Evolutionary conservation across 2,797 vertebrate species (phyloP).

Genomic region (Apogon hyalosoma): DNA sequence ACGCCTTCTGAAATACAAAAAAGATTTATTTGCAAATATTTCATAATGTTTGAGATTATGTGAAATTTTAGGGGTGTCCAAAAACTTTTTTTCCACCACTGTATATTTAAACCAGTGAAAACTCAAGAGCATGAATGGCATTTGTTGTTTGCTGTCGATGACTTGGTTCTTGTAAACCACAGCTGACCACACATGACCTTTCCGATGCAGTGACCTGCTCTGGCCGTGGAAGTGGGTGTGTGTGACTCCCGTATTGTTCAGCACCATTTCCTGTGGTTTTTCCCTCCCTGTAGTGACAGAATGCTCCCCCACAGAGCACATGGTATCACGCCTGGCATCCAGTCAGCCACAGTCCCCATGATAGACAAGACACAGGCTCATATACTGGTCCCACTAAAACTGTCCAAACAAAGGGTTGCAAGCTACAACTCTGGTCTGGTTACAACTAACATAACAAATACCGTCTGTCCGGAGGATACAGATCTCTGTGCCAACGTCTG

Average conservation of each 20-base stretch:
- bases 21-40: too few species aligned
- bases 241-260: conserved; percentile 49
- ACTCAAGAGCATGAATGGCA: background rate
- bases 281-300: conserved; percentile 29
- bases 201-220: conserved; percentile 14
- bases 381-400: conserved; percentile 11
- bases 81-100: too few species aligned
- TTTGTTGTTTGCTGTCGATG: conserved; percentile 1
- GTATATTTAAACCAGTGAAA: background rate
- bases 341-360: conserved; percentile 27
- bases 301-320: conserved; percentile 43
- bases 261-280: conserved; percentile 49
- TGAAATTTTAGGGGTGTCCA: too few species aligned
- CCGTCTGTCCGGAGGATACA: background rate
- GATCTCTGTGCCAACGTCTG: background rate
- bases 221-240: too few species aligned
- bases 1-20: too few species aligned
- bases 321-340: conserved; percentile 36
- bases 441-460: conserved; percentile 12
- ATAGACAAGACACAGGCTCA: conserved; percentile 31
- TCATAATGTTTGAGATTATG: too few species aligned
- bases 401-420: conserved; percentile 39
- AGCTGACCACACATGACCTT: conserved; percentile 45
- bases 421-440: conserved; percentile 23
- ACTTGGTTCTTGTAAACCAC: conserved; percentile 20